These are phyloP conservation scores for Cygnus buccinator DNA, from an alignment of 2,113 vertebrate species.

Conservation along the genomic window DNA sequence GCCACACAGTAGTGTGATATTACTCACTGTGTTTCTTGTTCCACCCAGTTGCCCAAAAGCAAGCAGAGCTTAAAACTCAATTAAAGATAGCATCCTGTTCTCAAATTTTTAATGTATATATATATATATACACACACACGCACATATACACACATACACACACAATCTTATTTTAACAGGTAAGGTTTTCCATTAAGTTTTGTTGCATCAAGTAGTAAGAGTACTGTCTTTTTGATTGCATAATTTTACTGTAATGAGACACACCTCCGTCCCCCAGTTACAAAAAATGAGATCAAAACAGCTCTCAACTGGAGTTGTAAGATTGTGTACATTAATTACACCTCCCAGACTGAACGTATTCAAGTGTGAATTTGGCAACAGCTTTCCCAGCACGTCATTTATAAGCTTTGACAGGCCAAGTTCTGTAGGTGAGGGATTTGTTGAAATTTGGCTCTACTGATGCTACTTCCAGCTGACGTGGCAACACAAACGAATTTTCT, in stretches of 20 bases:
- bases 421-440: not conserved
- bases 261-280: not conserved
- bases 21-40: not conserved
- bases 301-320: not conserved
- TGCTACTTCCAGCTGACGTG: not conserved
- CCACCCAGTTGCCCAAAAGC: not conserved
- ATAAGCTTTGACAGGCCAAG: not conserved
- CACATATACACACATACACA: not conserved
- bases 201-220: not conserved
- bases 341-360: not conserved
- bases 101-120: not conserved
- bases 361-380: not conserved
- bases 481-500: not conserved
- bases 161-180: not conserved
- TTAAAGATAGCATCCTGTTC: not conserved
- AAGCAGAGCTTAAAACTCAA: not conserved
- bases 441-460: not conserved
- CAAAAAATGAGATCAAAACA: not conserved
- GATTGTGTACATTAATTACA: not conserved
- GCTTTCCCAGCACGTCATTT: not conserved
- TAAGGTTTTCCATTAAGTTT: not conserved
- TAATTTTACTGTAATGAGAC: not conserved
- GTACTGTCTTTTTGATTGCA: not conserved
- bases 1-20: not conserved
- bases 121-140: fast-evolving